Evolutionary conservation across 2,888 invertebrate species (phyloP), one percentile per base, ranked within the genome.

Genomic region (Elaeidobius kamerunicus): DNA sequence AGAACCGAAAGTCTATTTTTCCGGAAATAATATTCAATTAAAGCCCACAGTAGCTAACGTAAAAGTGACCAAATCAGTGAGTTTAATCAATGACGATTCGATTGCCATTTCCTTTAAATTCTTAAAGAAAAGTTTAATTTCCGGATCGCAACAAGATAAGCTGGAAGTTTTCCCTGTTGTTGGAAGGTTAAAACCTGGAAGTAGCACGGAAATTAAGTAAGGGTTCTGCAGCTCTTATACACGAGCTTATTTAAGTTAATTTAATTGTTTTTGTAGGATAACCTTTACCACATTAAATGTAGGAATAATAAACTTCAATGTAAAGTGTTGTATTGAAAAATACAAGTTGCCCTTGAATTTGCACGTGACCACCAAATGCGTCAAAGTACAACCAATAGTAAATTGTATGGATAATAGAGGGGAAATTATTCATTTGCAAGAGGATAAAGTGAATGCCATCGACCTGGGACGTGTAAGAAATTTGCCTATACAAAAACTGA

Each of bases 1-100:
- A 51, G 84, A 86, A 61, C 83, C 87, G 0, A 76, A 77, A 15
- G 77, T 86, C 3, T 71, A 75, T 42, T 82, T 85, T 64, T 73
- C 78, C 15, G 76, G 78, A 17, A 78, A 79, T 1, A 79, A 82
- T 62, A 66, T 85, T 49, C 72, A 77, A 40, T 76, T 86, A 64
- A 77, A 78, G 56, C 78, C 84, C 52, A 81, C 84, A 0, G 69
- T 85, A 9, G 75, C 84, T 38, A 82, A 83, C 61, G 75, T 77
- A 47, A 75, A 74, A 2, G 70, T 75, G 1, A 69, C 68, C 1
- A 74, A 76, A 40, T 57, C 69, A 1, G 69, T 81, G 1, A 62
- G 68, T 12, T 63, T 84, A 44, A 74, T 73, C 52, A 84, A 83
- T 61, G 75, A 76, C 23, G 84, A 84, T 65, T 69, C 70, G 11